Evolutionary conservation across 2,797 vertebrate genomes (phyloP).

Genomic region (Apogon talboti): DNA sequence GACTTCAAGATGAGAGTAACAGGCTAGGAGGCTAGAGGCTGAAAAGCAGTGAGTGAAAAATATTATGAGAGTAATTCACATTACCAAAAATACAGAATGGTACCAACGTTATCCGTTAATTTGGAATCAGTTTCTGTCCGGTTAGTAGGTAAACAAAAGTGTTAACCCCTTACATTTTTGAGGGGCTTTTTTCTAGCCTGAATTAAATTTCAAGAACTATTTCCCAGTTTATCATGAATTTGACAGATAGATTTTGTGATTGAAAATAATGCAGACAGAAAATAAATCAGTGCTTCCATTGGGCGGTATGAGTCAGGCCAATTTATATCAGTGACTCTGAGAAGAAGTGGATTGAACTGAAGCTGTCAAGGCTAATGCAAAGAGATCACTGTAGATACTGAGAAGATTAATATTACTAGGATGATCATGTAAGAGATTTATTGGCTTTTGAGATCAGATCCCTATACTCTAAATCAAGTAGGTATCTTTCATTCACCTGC

Average conservation of each 20-base stretch:
- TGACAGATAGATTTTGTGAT: conserved; percentile 34
- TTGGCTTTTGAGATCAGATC: conserved; percentile 27
- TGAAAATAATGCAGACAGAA: conserved; percentile 35
- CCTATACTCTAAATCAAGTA: not conserved
- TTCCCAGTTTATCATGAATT: conserved; percentile 20
- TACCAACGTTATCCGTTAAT: not conserved
- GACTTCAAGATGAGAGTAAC: too few species aligned
- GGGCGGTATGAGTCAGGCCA: conserved; percentile 31
- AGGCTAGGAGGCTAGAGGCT: too few species aligned
- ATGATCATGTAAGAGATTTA: conserved; percentile 25
- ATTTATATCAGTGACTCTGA: conserved; percentile 36
- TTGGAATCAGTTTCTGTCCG: conserved; percentile 1
- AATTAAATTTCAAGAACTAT: conserved; percentile 8
- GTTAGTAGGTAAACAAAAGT: not conserved
- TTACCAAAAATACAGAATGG: conserved; percentile 1
- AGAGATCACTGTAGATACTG: conserved; percentile 20
- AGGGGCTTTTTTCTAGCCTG: not conserved
- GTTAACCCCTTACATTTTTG: not conserved
- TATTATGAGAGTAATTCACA: not conserved
- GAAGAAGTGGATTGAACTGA: conserved; percentile 17
- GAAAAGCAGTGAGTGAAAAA: too few species aligned
- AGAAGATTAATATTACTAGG: conserved; percentile 21
- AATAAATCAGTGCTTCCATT: conserved; percentile 17
- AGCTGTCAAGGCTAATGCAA: conserved; percentile 30
- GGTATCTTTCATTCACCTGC: conserved; percentile 17